Base-by-base conservation (phyloP, 2,113 vertebrate species). In the Lanius ludovicianus region DNA sequence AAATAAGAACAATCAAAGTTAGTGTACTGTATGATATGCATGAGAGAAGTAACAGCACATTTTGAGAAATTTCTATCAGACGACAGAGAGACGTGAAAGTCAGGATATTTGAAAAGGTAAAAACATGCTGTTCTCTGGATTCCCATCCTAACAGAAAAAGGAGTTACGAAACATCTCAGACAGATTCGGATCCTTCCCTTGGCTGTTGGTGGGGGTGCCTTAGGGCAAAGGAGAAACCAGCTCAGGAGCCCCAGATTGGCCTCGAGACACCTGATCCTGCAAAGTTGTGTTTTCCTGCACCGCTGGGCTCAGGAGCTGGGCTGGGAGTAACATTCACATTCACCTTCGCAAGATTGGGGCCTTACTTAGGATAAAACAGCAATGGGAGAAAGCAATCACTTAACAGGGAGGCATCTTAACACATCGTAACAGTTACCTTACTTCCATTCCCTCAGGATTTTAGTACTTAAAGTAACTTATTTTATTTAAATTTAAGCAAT, bases 401-500 rank as follows among this genome's bases (percentile, higher is more conserved):
- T 71, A 44, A 44, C 56, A 76, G 90, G 30, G 77, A 94, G 87
- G 83, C 67, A 73, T 96, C 96, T 95, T 87, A 96, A 95, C 83
- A 87, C 60, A 64, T 86, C 17, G 31, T 87, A 91, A 80, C 87
- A 92, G 53, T 90, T 97, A 96, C 96, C 73, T 97, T 96, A 95
- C 92, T 96, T 97, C 90, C 93, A 87, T 98, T 97, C 97, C 96
- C 96, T 98, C 94, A 96, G 98, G 96, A 98, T 97, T 97, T 97
- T 96, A 98, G 90, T 97, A 97, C 97, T 97, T 92, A 87, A 97
- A 97, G 94, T 74, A 97, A 98, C 97, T 97, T 96, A 97, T 97
- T 98, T 98, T 97, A 98, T 98, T 98, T 98, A 98, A 97, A 97
- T 98, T 97, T 97, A 98, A 98, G 98, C 98, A 98, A 98, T 98